Base-by-base conservation (phyloP, 2,797 vertebrate species). In the Nyctibius grandis region DNA sequence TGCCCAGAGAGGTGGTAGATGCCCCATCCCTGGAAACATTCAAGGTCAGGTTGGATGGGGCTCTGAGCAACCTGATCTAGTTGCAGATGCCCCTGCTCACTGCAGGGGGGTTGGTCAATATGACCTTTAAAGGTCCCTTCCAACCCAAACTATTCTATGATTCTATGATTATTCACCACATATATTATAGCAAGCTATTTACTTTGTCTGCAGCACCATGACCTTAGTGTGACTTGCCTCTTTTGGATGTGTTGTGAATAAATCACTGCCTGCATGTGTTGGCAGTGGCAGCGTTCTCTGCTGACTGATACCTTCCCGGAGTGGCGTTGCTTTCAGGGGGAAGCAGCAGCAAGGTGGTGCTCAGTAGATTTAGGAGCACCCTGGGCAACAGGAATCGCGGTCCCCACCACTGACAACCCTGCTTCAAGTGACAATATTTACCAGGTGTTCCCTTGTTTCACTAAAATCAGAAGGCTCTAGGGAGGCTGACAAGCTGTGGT, bases 281-380 rank as follows among this genome's bases (percentile, higher is more conserved):
- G 17, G 40, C 42, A 40, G 16, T 4, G 26, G 47, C 47, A 65
- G 23, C 2, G 1, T 12, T 93, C 45, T 77, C 36, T 36, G 40
- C 36, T 74, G 70, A 50, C 50, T 16, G 51, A 40, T 17, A 23
- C 13, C 31, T 73, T 88, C 18, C n/a, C 0, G 1, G 15, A 73
- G 5, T 0, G 0, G 12, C 0, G 0, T 15, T 88, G 42, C 12
- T 54, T 80, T 50, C 45, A 36, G 2, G 10, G 14, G 18, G 15
- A 15, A 54, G 38, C 34, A 65, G 36, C n/a, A 70, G 12, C 38
- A 73, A 68, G 40, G 45, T 33, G 13, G 3, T 80, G 23, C 13
- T 74, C 21, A 51, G 56, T 31, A 89, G 59, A 20, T 63, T 74
- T 48, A 79, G 63, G 36, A 87, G 8, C 64, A 65, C 14, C 18